phyloP scores from a whole-genome alignment of 2,797 vertebrate species.

The Pteropus rufus region DNA sequence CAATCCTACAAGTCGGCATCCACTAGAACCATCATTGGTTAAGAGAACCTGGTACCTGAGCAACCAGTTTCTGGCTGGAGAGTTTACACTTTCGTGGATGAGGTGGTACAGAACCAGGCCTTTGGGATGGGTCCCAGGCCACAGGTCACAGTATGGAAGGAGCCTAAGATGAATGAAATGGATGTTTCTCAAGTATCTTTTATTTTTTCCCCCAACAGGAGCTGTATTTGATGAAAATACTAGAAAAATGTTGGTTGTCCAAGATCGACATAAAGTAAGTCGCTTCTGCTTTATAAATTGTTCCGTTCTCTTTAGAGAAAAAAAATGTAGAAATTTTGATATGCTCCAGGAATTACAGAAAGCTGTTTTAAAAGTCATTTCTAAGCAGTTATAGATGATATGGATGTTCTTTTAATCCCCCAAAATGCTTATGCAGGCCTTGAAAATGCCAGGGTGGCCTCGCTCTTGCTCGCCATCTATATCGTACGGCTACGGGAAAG shows the following conservation, averaged over 20 bases:
- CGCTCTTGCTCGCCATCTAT: neutral
- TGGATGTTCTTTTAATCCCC: neutral
- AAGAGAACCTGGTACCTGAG: neutral
- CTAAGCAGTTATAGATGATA: neutral
- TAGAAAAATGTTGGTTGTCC: conserved; percentile 93
- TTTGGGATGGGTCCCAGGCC: neutral
- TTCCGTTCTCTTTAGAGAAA: neutral
- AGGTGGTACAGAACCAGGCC: neutral
- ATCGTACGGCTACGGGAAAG: neutral
- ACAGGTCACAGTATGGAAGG: neutral
- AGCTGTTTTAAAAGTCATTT: neutral
- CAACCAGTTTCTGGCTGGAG: neutral
- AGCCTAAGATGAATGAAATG: neutral
- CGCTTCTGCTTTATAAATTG: conserved; percentile 21
- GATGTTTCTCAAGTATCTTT: conserved; percentile 22
- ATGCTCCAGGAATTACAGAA: neutral
- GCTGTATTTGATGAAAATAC: conserved; percentile 92
- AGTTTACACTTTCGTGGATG: neutral
- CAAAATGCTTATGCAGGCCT: neutral
- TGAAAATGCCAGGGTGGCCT: neutral
- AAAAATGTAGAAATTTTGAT: neutral
- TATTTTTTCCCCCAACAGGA: conserved; percentile 81
- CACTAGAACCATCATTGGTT: neutral
- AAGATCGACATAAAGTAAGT: conserved; percentile 94
- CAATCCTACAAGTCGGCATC: neutral